Percentiles rank a stretch among this genome's conserved stretches.
Conservation (phyloP, 2,888 invertebrate species). For the Horisme vitalbata region DNA sequence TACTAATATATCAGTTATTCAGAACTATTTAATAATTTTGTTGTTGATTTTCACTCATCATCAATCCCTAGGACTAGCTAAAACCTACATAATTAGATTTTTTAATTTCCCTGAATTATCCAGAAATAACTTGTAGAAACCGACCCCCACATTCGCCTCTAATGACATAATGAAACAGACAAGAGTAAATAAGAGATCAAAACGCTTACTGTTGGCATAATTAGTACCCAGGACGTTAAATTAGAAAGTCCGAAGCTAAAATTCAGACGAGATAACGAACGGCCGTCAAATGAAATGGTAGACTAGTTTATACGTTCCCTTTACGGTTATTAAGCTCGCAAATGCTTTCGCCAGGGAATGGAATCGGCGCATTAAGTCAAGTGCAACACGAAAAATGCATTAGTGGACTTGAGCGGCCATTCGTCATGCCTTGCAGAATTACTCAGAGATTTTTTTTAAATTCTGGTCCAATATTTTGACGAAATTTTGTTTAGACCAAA, state of each 20-base stretch:
- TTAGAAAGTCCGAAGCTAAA: conserved; percentile 31
- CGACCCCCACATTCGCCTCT: too few relatives aligned
- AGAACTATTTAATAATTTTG: too few relatives aligned
- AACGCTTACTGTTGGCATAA: conserved; percentile 21
- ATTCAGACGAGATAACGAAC: conserved; percentile 40
- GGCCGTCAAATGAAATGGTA: conserved; percentile 42
- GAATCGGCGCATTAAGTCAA: conserved; percentile 75
- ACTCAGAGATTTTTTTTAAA: not conserved
- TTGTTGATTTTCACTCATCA: too few relatives aligned
- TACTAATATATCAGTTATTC: too few relatives aligned
- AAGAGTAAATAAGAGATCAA: conserved; percentile 4
- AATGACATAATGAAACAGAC: too few relatives aligned
- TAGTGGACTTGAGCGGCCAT: conserved; percentile 60
- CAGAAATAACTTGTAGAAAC: too few relatives aligned
- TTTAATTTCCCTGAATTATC: too few relatives aligned
- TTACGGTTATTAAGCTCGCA: conserved; percentile 53
- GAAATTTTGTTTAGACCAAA: too few relatives aligned
- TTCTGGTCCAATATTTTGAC: too few relatives aligned
- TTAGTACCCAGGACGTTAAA: conserved; percentile 23
- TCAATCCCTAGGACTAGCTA: too few relatives aligned
- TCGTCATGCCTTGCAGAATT: conserved; percentile 61
- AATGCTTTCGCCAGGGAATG: conserved; percentile 37
- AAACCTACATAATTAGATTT: too few relatives aligned
- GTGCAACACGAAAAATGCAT: conserved; percentile 83
- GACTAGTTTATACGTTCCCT: conserved; percentile 47